Evolutionary conservation across 2,113 vertebrate species (phyloP), one percentile per base, ranked within the genome.

Genomic region (Lates calcarifer): DNA sequence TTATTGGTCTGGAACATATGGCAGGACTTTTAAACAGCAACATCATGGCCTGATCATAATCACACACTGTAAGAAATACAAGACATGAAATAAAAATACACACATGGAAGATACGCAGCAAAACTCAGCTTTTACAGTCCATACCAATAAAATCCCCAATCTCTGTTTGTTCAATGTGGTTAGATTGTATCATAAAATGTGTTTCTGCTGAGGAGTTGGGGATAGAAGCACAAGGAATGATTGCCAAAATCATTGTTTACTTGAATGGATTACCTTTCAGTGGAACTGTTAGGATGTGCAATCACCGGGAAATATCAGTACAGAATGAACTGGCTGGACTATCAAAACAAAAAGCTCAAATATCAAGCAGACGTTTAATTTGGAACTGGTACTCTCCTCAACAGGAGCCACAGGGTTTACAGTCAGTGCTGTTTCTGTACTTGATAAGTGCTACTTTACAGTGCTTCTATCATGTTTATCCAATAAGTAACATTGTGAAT

Each of bases 231-330:
- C 51, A 49, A 56, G 31, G 45, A 79, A 68, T 45, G 75, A 82
- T 80, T 80, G 79, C 74, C 81, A 77, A 84, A 87, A 83, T 79
- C 76, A 81, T 68, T 86, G 84, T 90, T 92, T 88, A 85, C 78
- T 57, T 81, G 67, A 88, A 87, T 79, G 75, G 81, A 87, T 91
- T 87, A 87, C 57, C 64, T 81, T 85, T 82, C 77, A 79, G 55
- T 58, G 49, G 43, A 84, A 73, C 75, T 66, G 80, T 73, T 55
- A 41, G 39, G 39, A 41, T 41, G 41, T 73, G 82, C 69, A 83
- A 84, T 91, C 89, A 77, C 64, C 5, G 20, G 57, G 72, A 79
- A 84, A 83, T 80, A 89, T 83, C 45, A 18, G 41, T 33, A 53
- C 57, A 74, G 68, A 82, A 82, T 60, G 60, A 91, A 84, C 47